Conservation (phyloP, 2,888 invertebrate species). For the Autographa gamma region DNA sequence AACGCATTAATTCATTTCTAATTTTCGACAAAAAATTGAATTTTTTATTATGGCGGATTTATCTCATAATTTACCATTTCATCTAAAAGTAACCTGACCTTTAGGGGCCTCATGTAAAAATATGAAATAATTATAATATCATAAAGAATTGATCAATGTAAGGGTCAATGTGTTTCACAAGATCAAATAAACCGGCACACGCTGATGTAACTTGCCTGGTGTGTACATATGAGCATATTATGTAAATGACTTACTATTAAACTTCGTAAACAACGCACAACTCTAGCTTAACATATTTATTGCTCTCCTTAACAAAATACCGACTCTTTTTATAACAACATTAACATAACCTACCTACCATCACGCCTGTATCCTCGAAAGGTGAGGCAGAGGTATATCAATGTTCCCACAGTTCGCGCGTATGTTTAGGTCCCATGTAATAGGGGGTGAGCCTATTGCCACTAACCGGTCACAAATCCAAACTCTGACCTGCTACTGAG, state of each 20-base stretch:
- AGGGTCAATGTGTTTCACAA: neutral
- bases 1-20: neutral
- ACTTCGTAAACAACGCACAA: neutral
- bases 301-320: neutral
- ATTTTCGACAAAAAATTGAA: neutral
- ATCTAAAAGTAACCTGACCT: too few species aligned
- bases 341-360: too few species aligned
- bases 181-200: conserved; percentile 10
- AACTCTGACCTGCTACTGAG: too few species aligned
- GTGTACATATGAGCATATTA: neutral
- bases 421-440: too few species aligned
- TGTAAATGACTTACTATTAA: neutral
- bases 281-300: neutral
- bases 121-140: neutral
- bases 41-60: too few species aligned
- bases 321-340: neutral
- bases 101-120: too few species aligned
- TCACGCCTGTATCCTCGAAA: too few species aligned
- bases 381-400: too few species aligned
- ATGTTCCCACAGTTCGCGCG: too few species aligned
- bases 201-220: neutral
- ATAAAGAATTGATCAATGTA: neutral
- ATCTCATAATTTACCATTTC: too few species aligned
- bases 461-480: too few species aligned
- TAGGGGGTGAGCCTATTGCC: too few species aligned